Conservation (phyloP, 2,113 vertebrate genomes). For the Neofelis nebulosa region DNA sequence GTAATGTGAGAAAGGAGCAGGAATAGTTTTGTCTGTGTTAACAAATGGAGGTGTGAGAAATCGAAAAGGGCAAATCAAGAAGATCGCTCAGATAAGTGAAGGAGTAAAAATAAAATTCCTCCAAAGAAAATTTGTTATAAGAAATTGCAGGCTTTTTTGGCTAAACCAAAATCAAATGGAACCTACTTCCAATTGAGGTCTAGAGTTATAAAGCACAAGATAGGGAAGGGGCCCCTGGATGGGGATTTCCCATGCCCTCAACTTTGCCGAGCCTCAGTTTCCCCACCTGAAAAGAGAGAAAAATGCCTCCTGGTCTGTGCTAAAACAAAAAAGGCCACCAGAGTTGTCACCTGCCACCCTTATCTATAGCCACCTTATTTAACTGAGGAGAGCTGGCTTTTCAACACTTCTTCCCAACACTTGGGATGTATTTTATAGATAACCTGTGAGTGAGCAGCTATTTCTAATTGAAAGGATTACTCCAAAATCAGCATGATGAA, state of each 20-base stretch:
- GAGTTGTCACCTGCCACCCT: no score
- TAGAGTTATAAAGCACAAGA: background rate
- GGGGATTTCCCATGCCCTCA: no score
- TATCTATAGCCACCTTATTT: background rate
- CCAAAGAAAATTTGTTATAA: background rate
- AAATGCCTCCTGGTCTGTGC: background rate
- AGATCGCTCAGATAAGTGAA: background rate
- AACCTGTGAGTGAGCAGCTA: background rate
- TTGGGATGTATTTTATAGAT: background rate
- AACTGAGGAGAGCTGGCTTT: background rate
- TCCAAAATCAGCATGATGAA: background rate
- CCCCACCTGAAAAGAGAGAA: background rate
- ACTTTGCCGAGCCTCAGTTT: background rate
- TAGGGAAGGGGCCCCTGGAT: background rate
- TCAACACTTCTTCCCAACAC: background rate
- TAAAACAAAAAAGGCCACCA: background rate
- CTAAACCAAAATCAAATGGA: background rate
- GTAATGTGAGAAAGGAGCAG: background rate
- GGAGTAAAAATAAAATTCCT: background rate
- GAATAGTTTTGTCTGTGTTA: background rate
- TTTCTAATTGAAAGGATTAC: constrained; percentile 39
- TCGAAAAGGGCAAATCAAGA: background rate
- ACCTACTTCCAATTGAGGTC: background rate
- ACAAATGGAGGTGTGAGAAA: background rate
- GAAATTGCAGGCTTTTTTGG: background rate